phyloP scores from a whole-genome alignment of 2,888 invertebrate genomes.

The Cerastoderma edule region DNA sequence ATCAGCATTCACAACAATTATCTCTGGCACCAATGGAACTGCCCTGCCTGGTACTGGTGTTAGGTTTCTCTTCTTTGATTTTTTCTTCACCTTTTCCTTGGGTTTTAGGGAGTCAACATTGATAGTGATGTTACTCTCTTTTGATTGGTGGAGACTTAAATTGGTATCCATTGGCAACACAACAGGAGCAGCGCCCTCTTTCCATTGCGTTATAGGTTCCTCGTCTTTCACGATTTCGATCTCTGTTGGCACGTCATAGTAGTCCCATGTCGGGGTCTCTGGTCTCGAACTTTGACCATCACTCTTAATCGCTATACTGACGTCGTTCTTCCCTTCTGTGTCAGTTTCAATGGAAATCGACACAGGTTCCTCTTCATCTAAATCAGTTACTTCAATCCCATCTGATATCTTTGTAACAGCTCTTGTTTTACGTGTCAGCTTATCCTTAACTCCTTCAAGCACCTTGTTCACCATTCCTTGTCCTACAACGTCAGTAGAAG shows the following conservation, averaged over 20 bases:
- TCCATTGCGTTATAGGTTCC: conserved; percentile 33
- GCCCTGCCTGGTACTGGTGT: conserved; percentile 55
- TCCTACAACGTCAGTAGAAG: neutral
- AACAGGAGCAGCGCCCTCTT: conserved; percentile 58
- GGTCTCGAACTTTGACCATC: conserved; percentile 58
- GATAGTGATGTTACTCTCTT: neutral
- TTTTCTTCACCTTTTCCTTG: conserved; percentile 37
- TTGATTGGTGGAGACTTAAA: conserved; percentile 36
- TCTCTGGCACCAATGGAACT: conserved; percentile 56
- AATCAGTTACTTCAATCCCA: conserved; percentile 38
- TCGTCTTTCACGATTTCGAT: conserved; percentile 35
- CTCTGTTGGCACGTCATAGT: conserved; percentile 70
- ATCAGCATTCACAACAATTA: conserved; percentile 45
- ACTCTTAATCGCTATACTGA: conserved; percentile 20
- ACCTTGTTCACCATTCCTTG: conserved; percentile 12
- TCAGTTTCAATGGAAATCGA: conserved; percentile 12
- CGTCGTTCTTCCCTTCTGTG: conserved; percentile 10
- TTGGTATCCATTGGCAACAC: conserved; percentile 68
- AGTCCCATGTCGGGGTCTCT: conserved; percentile 77
- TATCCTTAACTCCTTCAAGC: conserved; percentile 25
- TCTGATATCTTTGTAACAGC: conserved; percentile 23
- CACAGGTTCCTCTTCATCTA: conserved; percentile 32
- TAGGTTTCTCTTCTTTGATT: conserved; percentile 42
- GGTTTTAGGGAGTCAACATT: no score
- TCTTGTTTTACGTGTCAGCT: neutral